phyloP scores from a whole-genome alignment of 2,113 vertebrate species.

The Alouatta palliata region DNA sequence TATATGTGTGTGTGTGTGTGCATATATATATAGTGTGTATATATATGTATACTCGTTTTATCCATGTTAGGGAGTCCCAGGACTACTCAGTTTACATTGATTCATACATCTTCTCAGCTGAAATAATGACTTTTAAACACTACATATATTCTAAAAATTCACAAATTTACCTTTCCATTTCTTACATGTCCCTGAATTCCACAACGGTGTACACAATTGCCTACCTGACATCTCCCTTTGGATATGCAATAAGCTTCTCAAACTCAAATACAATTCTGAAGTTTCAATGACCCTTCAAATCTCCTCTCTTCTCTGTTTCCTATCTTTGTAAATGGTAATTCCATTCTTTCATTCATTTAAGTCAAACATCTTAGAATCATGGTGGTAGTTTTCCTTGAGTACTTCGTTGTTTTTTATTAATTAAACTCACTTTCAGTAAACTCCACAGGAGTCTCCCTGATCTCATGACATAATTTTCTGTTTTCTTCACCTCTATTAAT shows the following conservation, averaged over 20 bases:
- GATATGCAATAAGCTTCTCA: neutral
- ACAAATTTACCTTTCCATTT: neutral
- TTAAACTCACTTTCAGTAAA: neutral
- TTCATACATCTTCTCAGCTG: neutral
- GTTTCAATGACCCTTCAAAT: neutral
- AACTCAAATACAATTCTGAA: neutral
- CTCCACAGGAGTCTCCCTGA: neutral
- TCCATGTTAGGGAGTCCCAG: neutral
- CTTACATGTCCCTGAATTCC: neutral
- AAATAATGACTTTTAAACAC: neutral
- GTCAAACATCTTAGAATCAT: neutral
- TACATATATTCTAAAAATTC: neutral
- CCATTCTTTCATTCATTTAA: neutral
- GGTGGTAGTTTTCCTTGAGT: neutral
- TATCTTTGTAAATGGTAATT: neutral
- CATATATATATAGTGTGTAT: too few species aligned
- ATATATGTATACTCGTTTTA: neutral
- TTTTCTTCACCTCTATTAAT: neutral
- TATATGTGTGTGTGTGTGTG: too few species aligned
- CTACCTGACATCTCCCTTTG: neutral
- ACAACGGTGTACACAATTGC: neutral
- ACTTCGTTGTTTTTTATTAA: neutral
- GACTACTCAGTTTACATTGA: neutral
- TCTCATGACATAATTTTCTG: neutral
- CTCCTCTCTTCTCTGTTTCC: neutral